Conservation (phyloP, 2,113 vertebrate species). For the Oenanthe melanoleuca region DNA sequence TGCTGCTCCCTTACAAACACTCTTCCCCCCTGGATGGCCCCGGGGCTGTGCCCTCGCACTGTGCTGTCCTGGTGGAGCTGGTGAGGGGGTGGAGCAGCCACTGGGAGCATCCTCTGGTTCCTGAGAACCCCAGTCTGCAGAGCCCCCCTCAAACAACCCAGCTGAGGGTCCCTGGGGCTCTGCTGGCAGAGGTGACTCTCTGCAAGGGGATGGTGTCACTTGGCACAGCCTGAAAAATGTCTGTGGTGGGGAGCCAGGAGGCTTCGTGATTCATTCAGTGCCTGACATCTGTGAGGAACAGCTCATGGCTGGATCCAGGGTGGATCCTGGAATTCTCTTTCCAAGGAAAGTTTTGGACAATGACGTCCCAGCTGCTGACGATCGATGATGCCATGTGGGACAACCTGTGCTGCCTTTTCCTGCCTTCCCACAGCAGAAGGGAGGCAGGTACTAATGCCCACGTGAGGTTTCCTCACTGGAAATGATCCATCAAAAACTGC, state of each 20-base stretch:
- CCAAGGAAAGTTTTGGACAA: background rate
- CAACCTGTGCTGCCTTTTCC: background rate
- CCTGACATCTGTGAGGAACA: background rate
- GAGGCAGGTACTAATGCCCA: background rate
- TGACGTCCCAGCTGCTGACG: background rate
- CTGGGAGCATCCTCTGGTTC: background rate
- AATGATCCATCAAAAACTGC: background rate
- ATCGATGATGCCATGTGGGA: background rate
- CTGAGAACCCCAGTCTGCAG: background rate
- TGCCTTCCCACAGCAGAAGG: rapidly evolving
- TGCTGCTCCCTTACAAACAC: background rate
- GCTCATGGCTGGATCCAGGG: background rate
- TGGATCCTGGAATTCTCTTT: background rate
- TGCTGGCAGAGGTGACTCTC: background rate
- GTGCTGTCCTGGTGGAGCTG: background rate
- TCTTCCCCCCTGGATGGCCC: background rate
- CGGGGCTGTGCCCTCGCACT: background rate
- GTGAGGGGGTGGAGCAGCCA: background rate
- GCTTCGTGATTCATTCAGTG: background rate
- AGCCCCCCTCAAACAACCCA: background rate
- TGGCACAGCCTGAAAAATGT: background rate
- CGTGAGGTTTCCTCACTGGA: background rate
- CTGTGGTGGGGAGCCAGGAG: background rate
- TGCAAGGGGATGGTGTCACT: background rate
- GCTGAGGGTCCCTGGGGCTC: background rate